Percentiles rank a stretch among this genome's conserved stretches.
phyloP scores from a whole-genome alignment of 2,113 vertebrate species.

The Notarius quadriscutis region DNA sequence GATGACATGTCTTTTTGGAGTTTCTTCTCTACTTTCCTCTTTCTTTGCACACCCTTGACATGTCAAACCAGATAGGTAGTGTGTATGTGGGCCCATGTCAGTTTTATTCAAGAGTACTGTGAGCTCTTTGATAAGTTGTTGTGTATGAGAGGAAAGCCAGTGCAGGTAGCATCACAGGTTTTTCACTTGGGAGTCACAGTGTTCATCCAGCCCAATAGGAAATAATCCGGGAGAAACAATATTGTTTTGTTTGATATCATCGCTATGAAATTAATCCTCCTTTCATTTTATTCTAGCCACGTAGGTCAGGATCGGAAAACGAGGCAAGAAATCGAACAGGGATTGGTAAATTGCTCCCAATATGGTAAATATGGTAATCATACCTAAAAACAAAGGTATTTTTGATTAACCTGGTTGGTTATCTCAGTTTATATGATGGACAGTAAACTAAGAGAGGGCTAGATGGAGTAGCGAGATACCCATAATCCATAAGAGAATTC shows the following conservation, averaged over 20 bases:
- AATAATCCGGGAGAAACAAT: conserved; percentile 3
- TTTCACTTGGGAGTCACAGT: conserved; percentile 49
- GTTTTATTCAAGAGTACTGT: conserved; percentile 19
- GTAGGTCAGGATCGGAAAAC: background rate
- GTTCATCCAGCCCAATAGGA: conserved; percentile 31
- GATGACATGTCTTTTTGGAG: background rate
- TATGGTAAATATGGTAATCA: background rate
- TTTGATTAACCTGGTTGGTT: background rate
- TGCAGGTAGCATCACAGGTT: background rate
- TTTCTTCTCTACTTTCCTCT: background rate
- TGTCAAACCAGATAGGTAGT: conserved; percentile 19
- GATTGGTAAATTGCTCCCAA: background rate
- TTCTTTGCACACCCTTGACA: background rate
- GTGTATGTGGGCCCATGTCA: conserved; percentile 19
- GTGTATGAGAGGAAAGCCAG: conserved; percentile 25
- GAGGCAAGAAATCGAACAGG: background rate
- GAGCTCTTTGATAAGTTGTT: background rate
- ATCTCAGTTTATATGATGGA: background rate
- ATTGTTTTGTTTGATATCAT: background rate
- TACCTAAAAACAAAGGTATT: background rate
- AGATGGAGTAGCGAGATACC: background rate
- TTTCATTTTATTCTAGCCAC: background rate
- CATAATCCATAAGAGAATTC: background rate
- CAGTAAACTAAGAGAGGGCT: background rate
- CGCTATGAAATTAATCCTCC: background rate